Evolutionary conservation across 2,113 vertebrate species (phyloP).

Genomic region (Osmerus eperlanus): DNA sequence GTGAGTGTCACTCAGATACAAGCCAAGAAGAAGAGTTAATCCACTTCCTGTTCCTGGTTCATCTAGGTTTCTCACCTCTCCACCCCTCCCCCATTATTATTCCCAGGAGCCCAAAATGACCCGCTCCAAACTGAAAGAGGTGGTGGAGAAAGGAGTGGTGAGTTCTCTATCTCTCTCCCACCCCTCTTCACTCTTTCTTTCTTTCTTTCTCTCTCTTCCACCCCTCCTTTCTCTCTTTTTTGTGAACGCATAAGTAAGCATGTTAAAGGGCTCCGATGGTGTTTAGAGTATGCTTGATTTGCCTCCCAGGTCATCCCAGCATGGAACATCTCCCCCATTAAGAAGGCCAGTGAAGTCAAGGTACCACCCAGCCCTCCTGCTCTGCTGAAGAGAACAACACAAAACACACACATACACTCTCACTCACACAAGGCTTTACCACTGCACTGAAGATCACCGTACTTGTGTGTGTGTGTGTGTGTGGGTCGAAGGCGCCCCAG

Average conservation of each 20-base stretch:
- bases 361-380: constrained; percentile 45
- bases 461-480: neutral
- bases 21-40: no score
- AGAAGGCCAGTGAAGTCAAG: constrained; percentile 81
- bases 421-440: neutral
- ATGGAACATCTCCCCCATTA: constrained; percentile 97
- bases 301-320: constrained; percentile 85
- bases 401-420: neutral
- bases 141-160: constrained; percentile 95
- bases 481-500: constrained; percentile 79
- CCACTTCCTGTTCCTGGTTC: neutral
- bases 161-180: constrained; percentile 46
- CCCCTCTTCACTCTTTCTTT: no score
- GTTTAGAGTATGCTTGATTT: neutral
- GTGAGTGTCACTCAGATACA: constrained; percentile 73
- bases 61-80: neutral
- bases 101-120: constrained; percentile 96
- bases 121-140: constrained; percentile 94
- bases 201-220: constrained; percentile 3
- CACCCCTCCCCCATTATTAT: neutral
- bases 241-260: no score
- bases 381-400: neutral
- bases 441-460: neutral
- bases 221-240: no score
- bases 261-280: no score